These are phyloP conservation scores for Drosophila bocqueti DNA, from an alignment of 1,140 invertebrate species.

Conservation along the genomic window DNA sequence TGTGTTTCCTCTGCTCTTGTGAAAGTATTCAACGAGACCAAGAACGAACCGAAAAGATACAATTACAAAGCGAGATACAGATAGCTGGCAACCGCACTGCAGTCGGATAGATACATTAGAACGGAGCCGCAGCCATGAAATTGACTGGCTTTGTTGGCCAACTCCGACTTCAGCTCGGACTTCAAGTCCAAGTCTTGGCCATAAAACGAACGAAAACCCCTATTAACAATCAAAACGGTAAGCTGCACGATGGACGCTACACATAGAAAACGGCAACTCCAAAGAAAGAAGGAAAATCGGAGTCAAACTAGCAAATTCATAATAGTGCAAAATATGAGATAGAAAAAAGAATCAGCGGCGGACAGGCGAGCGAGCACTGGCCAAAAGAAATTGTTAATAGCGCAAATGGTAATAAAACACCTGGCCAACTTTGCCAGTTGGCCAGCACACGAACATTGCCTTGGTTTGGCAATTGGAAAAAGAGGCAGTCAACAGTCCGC, in stretches of 20 bases:
- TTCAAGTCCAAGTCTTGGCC: conserved; percentile 14
- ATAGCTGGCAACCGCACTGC: conserved; percentile 42
- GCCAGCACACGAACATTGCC: conserved; percentile 66
- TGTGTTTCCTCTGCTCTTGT: conserved; percentile 38
- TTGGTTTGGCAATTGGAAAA: conserved; percentile 49
- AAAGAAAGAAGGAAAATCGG: conserved; percentile 14
- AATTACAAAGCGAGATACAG: conserved; percentile 45
- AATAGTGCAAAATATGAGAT: conserved; percentile 64
- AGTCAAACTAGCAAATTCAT: conserved; percentile 55
- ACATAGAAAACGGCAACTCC: not conserved
- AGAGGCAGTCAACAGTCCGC: conserved; percentile 19
- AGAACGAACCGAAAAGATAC: conserved; percentile 69
- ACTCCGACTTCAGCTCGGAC: conserved; percentile 23
- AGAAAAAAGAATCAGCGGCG: conserved; percentile 23
- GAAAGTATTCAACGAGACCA: conserved; percentile 63
- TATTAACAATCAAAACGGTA: conserved; percentile 39
- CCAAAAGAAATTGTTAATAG: conserved; percentile 80
- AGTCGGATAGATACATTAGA: conserved; percentile 66
- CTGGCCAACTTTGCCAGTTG: conserved; percentile 61
- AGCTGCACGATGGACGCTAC: conserved; percentile 25
- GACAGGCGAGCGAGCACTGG: conserved; percentile 21
- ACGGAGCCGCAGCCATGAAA: conserved; percentile 73
- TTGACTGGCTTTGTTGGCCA: conserved; percentile 76
- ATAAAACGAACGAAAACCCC: conserved; percentile 28
- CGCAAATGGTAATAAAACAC: conserved; percentile 78